Conservation (phyloP, 2,888 invertebrate species). For the Rhopalosiphum nymphaeae region DNA sequence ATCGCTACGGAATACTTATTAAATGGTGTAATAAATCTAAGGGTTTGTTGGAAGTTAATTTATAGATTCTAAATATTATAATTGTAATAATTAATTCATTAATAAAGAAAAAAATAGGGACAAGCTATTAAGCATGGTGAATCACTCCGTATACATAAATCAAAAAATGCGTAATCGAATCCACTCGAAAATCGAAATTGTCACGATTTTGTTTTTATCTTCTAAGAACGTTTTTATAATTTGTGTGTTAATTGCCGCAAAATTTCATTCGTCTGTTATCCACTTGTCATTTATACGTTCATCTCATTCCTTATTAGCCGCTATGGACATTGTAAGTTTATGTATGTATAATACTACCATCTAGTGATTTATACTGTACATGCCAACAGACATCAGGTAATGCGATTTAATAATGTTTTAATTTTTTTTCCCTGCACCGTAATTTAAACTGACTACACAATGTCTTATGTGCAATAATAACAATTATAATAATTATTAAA, state of each 20-base stretch:
- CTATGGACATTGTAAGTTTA: neutral
- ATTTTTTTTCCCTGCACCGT: neutral
- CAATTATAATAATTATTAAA: neutral
- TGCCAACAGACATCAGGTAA: neutral
- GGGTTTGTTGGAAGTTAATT: neutral
- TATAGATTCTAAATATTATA: neutral
- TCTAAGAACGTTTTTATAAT: neutral
- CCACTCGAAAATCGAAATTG: neutral
- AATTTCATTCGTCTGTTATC: neutral
- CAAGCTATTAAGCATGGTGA: neutral
- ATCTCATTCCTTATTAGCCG: neutral
- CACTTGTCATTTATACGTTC: neutral
- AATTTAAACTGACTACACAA: neutral
- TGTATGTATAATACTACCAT: neutral
- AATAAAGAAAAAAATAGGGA: neutral
- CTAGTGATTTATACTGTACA: neutral
- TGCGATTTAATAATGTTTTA: conserved; percentile 4
- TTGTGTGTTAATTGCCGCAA: neutral
- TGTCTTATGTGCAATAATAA: neutral
- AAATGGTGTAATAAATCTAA: neutral
- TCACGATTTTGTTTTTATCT: conserved; percentile 5
- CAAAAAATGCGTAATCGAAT: neutral
- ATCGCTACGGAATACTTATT: neutral
- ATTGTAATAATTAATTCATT: neutral
- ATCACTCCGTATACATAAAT: neutral